Percentiles rank a stretch among this genome's conserved stretches.
Evolutionary conservation across 2,797 vertebrate species (phyloP).

Genomic region (Eospalax fontanierii): DNA sequence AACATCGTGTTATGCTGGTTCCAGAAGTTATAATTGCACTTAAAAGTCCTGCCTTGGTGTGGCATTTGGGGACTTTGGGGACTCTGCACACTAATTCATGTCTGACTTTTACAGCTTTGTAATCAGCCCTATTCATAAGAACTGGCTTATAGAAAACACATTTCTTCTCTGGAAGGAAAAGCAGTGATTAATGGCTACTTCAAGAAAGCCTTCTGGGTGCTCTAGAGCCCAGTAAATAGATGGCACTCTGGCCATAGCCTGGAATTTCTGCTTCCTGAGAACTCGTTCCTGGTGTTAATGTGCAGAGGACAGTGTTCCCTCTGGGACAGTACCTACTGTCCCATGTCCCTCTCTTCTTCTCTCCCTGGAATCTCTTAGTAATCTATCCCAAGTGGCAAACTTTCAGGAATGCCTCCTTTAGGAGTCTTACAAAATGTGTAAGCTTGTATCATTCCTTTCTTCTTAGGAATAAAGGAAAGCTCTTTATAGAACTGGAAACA

Average conservation of each 20-base stretch:
- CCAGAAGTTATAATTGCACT: conserved; percentile 82
- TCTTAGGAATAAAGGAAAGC: conserved; percentile 76
- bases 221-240: conserved; percentile 25
- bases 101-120: conserved; percentile 82
- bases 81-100: conserved; percentile 76
- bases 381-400: conserved; percentile 80
- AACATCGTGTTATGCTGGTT: conserved; percentile 77
- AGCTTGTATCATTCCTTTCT: conserved; percentile 78
- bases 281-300: conserved; percentile 34
- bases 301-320: conserved; percentile 64
- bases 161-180: conserved; percentile 79
- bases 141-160: conserved; percentile 84
- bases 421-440: conserved; percentile 76
- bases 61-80: conserved; percentile 75
- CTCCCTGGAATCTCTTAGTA: conserved; percentile 81
- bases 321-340: conserved; percentile 61
- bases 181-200: conserved; percentile 73
- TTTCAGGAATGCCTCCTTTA: conserved; percentile 81
- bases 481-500: conserved; percentile 80
- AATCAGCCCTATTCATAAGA: conserved; percentile 81
- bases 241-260: conserved; percentile 54
- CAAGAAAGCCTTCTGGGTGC: conserved; percentile 62
- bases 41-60: conserved; percentile 82
- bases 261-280: conserved; percentile 73
- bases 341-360: conserved; percentile 38